A percentile compares a stretch with the other conserved stretches of the same genome.
Evolutionary conservation across 2,888 invertebrate species (phyloP).

Genomic region (Andrena bicolor): DNA sequence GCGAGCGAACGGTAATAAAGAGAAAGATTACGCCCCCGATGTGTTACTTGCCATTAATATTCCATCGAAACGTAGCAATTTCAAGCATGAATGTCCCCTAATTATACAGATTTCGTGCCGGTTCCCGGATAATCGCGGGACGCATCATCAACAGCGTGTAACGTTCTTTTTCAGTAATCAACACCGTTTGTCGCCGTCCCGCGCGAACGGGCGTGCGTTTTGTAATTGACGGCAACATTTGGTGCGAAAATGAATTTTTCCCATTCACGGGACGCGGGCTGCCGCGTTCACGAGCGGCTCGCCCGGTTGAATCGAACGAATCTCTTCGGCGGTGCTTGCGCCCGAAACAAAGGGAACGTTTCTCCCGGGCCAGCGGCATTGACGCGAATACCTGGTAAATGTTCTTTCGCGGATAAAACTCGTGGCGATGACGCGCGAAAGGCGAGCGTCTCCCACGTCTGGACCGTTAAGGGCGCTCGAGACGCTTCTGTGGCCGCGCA

Average conservation of each 20-base stretch:
- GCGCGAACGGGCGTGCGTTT: background rate
- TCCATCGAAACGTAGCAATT: background rate
- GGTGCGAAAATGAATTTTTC: background rate
- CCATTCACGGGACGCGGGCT: background rate
- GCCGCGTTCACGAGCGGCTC: background rate
- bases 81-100: constrained; percentile 7
- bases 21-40: background rate
- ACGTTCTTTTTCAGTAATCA: background rate
- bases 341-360: background rate
- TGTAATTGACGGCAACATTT: background rate
- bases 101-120: background rate
- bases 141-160: background rate
- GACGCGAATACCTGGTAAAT: background rate
- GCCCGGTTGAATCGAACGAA: background rate
- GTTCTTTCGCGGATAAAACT: background rate
- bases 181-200: background rate
- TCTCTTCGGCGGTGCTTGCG: background rate
- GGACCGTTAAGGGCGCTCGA: constrained; percentile 1
- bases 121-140: background rate
- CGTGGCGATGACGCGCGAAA: background rate
- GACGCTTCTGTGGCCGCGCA: background rate
- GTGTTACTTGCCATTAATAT: background rate
- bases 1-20: background rate
- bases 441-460: background rate
- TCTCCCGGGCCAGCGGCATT: background rate